These are phyloP conservation scores for Petrocephalus microphthalmus DNA, from an alignment of 2,113 vertebrate species.

Conservation along the genomic window DNA sequence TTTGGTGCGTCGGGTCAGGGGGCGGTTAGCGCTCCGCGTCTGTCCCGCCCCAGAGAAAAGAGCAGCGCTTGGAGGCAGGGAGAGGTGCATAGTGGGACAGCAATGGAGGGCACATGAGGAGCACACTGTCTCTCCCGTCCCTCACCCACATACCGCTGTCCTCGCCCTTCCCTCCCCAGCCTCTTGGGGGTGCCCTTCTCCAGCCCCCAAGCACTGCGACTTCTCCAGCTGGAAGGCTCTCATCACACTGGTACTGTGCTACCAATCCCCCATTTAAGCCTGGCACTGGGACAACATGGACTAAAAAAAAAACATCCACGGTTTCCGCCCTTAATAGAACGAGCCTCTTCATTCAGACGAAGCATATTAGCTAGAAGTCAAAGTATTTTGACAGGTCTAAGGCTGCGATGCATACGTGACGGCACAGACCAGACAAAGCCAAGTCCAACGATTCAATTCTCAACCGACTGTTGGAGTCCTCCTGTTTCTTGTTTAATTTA, in stretches of 20 bases:
- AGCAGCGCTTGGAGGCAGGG: slow-evolving; percentile 1
- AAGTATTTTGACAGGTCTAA: slow-evolving; percentile 6
- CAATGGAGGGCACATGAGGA: not conserved
- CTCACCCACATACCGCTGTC: not conserved
- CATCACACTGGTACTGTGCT: not conserved
- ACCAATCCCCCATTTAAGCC: slow-evolving; percentile 32
- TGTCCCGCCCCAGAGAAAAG: slow-evolving; percentile 39
- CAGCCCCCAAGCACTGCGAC: slow-evolving; percentile 30
- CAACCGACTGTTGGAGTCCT: not conserved
- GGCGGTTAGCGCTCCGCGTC: not conserved
- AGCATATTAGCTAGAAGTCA: slow-evolving; percentile 4
- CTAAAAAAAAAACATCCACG: slow-evolving; percentile 34
- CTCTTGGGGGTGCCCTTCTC: slow-evolving; percentile 30
- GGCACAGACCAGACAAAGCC: not conserved
- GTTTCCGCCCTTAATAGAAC: slow-evolving; percentile 42
- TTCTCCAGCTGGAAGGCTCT: slow-evolving; percentile 14
- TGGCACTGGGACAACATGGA: not conserved
- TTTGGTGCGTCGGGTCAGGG: not conserved
- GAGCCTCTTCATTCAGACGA: not conserved
- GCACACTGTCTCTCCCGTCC: not conserved
- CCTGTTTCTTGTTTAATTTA: not conserved
- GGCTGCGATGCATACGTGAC: not conserved
- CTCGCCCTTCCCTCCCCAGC: not conserved
- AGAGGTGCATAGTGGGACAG: not conserved
- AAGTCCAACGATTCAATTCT: not conserved